A percentile compares a stretch with the other conserved stretches of the same genome.
Evolutionary conservation across 2,113 vertebrate genomes (phyloP).

Genomic region (Oxyruncus cristatus): DNA sequence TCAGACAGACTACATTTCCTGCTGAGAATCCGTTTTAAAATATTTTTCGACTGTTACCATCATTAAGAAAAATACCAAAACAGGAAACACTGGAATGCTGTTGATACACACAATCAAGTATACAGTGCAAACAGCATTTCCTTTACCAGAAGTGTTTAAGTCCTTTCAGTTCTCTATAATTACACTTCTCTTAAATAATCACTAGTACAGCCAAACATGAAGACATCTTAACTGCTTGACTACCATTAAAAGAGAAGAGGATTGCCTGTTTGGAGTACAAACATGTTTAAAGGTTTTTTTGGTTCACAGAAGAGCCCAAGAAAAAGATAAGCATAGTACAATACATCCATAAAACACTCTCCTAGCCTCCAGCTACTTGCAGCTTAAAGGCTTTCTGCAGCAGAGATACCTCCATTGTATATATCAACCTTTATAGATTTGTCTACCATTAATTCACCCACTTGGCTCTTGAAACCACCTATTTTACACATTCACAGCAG

Average conservation of each 20-base stretch:
- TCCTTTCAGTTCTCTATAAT: not conserved
- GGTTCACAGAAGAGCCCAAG: not conserved
- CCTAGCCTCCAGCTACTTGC: not conserved
- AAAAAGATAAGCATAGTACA: not conserved
- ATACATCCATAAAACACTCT: not conserved
- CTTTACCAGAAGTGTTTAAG: conserved; percentile 49
- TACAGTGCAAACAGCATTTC: conserved; percentile 47
- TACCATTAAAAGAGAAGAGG: not conserved
- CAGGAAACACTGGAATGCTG: conserved; percentile 61
- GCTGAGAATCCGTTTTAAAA: conserved; percentile 43
- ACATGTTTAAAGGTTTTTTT: not conserved
- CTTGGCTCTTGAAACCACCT: not conserved
- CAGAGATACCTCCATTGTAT: not conserved
- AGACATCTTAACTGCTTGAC: not conserved
- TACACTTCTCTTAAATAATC: conserved; percentile 8
- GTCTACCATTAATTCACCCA: not conserved
- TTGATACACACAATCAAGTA: conserved; percentile 62
- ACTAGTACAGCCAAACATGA: not conserved
- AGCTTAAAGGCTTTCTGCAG: not conserved
- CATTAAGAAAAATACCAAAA: not conserved
- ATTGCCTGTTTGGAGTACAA: not conserved
- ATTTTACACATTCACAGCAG: not conserved
- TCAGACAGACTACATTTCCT: conserved; percentile 31
- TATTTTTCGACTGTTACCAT: conserved; percentile 37
- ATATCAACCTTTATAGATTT: not conserved